Base-by-base conservation (phyloP, 2,797 vertebrate species). In the Pampus argenteus region DNA sequence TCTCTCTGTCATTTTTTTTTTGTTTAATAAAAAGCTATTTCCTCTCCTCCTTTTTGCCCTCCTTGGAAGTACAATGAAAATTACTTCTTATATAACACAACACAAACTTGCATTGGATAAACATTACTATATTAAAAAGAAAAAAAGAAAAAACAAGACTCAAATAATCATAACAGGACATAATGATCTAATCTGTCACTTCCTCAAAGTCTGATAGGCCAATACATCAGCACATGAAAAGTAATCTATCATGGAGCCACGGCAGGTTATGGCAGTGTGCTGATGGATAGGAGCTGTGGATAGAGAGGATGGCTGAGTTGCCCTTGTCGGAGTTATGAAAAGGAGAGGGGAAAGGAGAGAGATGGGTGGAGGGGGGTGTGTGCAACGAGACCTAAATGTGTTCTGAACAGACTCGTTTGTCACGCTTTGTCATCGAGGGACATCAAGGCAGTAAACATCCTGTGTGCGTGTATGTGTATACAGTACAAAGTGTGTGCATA, bases 161-260 rank as follows among this genome's bases (percentile, higher is more conserved):
- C 62, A 54, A 74, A 60, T 68, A 80, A 88, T 83, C 81, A 86
- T 86, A 86, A 86, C 81, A 40, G 64, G 31, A 68, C 44, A 72
- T 91, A 91, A 90, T 86, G 87, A 91, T 88, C 81, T 86, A 87
- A 91, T 92, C 83, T 89, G 88, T 91, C 89, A 90, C 84, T 82
- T 90, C 83, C 72, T 88, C 77, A 83, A 85, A 83, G 73, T 68
- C 67, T 81, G 89, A 91, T 82, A 69, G 83, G 79, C 74, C 83
- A 75, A 90, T 90, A 71, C 81, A 91, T 91, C 88, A 89, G 83
- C 73, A 44, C 70, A 69, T 31, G 71, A 38, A 59, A 68, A 84
- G 86, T 54, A 50, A 90, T 93, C 85, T 76, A 87, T 93, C 90
- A 91, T 4, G 4, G 64, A 70, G 76, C 78, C 11, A 56, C 69